These are phyloP conservation scores for Gallinago undulata DNA, from an alignment of 2,113 vertebrate genomes.

Conservation along the genomic window DNA sequence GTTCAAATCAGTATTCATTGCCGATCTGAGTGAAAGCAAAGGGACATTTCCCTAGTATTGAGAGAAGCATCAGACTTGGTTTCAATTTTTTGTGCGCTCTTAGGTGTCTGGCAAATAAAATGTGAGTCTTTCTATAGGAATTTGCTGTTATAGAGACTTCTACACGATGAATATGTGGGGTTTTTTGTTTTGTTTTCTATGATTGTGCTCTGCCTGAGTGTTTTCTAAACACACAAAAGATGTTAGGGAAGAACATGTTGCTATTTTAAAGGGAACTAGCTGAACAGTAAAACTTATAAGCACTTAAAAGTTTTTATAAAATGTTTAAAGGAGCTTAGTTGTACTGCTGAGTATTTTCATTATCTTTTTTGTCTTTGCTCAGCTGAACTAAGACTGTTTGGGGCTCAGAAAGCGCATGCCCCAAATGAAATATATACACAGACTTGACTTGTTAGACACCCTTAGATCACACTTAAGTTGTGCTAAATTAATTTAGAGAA, in stretches of 20 bases:
- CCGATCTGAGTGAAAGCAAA: neutral
- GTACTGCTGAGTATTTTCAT: neutral
- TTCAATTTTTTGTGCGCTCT: neutral
- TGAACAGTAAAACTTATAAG: neutral
- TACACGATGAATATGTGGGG: neutral
- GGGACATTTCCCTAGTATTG: neutral
- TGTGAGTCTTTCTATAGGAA: neutral
- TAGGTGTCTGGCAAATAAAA: neutral
- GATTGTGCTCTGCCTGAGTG: neutral
- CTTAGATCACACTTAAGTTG: neutral
- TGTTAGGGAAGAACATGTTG: neutral
- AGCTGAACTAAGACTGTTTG: neutral
- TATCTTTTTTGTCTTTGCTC: neutral
- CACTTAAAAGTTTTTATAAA: neutral
- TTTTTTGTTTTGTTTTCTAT: neutral
- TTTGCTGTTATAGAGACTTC: neutral
- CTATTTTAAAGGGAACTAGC: neutral
- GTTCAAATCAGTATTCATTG: neutral
- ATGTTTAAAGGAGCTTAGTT: neutral
- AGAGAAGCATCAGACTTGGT: neutral
- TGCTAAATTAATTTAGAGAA: neutral
- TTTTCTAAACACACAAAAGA: neutral
- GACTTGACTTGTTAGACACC: neutral
- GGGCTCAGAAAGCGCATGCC: fast-evolving
- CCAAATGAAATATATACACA: neutral